Evolutionary conservation across 2,888 invertebrate species (phyloP).

Genomic region (Yponomeuta evonymella): DNA sequence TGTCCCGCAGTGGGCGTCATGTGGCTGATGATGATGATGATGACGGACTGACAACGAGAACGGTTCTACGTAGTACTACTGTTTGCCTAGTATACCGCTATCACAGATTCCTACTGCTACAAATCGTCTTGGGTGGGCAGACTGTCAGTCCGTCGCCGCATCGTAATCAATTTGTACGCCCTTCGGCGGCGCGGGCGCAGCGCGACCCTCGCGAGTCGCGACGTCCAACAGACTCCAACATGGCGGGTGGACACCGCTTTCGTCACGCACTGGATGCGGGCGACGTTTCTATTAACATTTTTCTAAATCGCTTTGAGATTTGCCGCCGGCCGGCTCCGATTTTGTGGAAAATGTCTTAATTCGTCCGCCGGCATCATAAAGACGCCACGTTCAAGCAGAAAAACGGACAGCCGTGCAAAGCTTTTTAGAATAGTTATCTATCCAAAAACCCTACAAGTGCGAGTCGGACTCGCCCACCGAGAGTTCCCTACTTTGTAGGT

Average conservation of each 20-base stretch:
- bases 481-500: too few species aligned
- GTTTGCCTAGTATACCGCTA: conserved; percentile 21
- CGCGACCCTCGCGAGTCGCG: conserved; percentile 28
- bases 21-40: too few species aligned
- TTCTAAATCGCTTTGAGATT: conserved; percentile 26
- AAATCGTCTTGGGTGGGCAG: conserved; percentile 59
- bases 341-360: neutral
- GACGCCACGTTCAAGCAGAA: neutral
- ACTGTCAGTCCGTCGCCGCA: conserved; percentile 54
- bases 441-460: too few species aligned
- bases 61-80: neutral
- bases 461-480: too few species aligned
- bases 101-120: conserved; percentile 37
- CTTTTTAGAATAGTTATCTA: neutral
- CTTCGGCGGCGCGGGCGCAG: conserved; percentile 44
- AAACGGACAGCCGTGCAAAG: neutral
- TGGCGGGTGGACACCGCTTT: conserved; percentile 51
- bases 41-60: too few species aligned
- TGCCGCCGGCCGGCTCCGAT: conserved; percentile 5
- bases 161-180: conserved; percentile 71
- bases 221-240: conserved; percentile 22
- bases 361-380: neutral
- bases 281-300: conserved; percentile 24
- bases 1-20: too few species aligned
- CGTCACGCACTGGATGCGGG: conserved; percentile 52